Evolutionary conservation across 1,140 invertebrate genomes (phyloP).

Genomic region (Scaptomyza hsui): DNA sequence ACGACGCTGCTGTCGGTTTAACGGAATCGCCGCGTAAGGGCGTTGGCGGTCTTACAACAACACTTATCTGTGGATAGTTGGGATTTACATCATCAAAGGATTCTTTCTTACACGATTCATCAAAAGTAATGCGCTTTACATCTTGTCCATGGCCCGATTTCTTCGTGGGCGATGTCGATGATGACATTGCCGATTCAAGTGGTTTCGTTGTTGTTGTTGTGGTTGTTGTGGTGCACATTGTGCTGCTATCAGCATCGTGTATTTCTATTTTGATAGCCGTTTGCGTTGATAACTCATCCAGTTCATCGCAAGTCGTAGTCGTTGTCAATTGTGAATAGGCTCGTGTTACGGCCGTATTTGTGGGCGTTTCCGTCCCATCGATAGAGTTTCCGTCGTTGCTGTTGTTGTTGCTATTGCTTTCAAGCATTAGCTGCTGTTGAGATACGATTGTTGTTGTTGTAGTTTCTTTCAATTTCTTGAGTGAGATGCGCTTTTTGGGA

Average conservation of each 20-base stretch:
- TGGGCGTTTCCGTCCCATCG: slow-evolving; percentile 50
- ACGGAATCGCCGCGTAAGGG: slow-evolving; percentile 84
- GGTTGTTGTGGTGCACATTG: slow-evolving; percentile 45
- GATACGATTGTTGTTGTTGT: slow-evolving; percentile 74
- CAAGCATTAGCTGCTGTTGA: slow-evolving; percentile 79
- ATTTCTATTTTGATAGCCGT: slow-evolving; percentile 78
- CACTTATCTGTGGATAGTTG: slow-evolving; percentile 86
- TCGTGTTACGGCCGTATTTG: slow-evolving; percentile 39
- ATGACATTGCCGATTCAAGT: slow-evolving; percentile 59
- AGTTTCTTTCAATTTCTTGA: slow-evolving; percentile 74
- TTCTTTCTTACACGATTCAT: slow-evolving; percentile 84
- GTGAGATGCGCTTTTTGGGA: slow-evolving; percentile 78
- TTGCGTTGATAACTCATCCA: slow-evolving; percentile 79
- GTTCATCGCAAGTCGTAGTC: slow-evolving; percentile 60
- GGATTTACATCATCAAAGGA: slow-evolving; percentile 84
- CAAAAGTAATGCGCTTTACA: slow-evolving; percentile 84
- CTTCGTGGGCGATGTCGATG: slow-evolving; percentile 73
- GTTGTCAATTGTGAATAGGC: slow-evolving; percentile 36
- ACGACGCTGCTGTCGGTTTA: slow-evolving; percentile 52
- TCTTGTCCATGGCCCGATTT: slow-evolving; percentile 79
- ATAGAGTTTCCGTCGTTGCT: slow-evolving; percentile 21
- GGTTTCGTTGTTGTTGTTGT: slow-evolving; percentile 37
- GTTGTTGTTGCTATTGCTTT: slow-evolving; percentile 52
- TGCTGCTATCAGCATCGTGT: slow-evolving; percentile 54
- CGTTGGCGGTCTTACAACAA: slow-evolving; percentile 89